phyloP scores from a whole-genome alignment of 2,113 vertebrate species.

The Odocoileus hemionus region DNA sequence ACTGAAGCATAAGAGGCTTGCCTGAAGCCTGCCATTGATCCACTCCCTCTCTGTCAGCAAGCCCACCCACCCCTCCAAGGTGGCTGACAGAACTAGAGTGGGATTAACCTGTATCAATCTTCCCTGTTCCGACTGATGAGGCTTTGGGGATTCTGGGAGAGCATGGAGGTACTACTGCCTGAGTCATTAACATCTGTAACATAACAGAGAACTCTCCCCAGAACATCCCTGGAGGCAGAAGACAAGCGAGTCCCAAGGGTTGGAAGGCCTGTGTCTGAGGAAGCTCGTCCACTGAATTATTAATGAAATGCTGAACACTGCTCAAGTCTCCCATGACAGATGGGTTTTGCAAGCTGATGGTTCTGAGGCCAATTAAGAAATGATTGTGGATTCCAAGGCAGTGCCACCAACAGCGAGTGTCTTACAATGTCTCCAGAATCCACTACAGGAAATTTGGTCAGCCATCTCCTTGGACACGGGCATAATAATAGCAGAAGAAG shows the following conservation, averaged over 20 bases:
- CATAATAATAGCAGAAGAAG: not conserved
- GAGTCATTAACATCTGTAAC: slow-evolving; percentile 2
- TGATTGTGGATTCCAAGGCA: not conserved
- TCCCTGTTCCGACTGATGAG: not conserved
- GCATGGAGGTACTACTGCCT: not conserved
- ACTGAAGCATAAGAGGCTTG: not conserved
- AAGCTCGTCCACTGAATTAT: slow-evolving; percentile 50
- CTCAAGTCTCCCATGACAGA: slow-evolving; percentile 54
- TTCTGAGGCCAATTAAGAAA: slow-evolving; percentile 47
- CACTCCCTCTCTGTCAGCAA: not conserved
- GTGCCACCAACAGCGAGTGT: not conserved
- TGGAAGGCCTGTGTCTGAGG: not conserved
- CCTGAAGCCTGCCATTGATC: not conserved
- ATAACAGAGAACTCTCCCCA: not conserved
- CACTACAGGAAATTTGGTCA: not conserved
- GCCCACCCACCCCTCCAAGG: not conserved
- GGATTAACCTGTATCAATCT: not conserved
- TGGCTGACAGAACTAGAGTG: not conserved
- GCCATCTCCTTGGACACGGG: not conserved
- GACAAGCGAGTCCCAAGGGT: not conserved
- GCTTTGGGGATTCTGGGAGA: not conserved
- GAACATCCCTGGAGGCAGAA: slow-evolving; percentile 15
- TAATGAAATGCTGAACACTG: slow-evolving; percentile 38
- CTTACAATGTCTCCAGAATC: not conserved
- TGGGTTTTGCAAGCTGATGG: slow-evolving; percentile 5